A percentile compares a stretch with the other conserved stretches of the same genome.
Evolutionary conservation across 2,888 invertebrate species (phyloP).

Genomic region (Pachliopta kotzebuea): DNA sequence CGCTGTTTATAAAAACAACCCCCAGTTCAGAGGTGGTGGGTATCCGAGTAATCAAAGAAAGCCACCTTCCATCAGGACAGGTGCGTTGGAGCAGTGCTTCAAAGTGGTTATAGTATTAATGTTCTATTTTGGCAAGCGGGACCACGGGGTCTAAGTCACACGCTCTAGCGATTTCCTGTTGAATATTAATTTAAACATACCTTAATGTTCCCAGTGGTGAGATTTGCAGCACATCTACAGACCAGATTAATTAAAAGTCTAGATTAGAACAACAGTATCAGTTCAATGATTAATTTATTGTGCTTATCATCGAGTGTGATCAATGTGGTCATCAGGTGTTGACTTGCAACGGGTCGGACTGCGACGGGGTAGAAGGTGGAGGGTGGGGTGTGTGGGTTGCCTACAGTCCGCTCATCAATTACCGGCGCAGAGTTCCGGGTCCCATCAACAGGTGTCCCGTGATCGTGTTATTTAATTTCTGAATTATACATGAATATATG

Average conservation of each 20-base stretch:
- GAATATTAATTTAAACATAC: too few species aligned
- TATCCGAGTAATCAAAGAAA: slow-evolving; percentile 15
- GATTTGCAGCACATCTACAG: too few species aligned
- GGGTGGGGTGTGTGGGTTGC: too few species aligned
- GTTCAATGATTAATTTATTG: too few species aligned
- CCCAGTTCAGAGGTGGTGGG: too few species aligned
- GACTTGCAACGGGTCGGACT: slow-evolving; percentile 39
- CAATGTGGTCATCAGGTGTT: not conserved
- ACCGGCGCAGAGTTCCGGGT: slow-evolving; percentile 38
- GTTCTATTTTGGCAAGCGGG: slow-evolving; percentile 77
- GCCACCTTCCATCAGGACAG: slow-evolving; percentile 45
- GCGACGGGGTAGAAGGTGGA: too few species aligned
- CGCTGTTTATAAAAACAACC: too few species aligned
- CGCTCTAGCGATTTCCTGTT: not conserved
- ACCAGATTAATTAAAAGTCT: too few species aligned
- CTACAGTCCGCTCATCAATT: slow-evolving; percentile 65
- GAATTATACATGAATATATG: slow-evolving; percentile 13
- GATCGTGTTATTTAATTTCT: too few species aligned
- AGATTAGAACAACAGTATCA: too few species aligned
- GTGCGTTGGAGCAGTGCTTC: slow-evolving; percentile 53
- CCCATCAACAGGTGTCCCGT: slow-evolving; percentile 62
- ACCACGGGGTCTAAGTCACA: slow-evolving; percentile 42
- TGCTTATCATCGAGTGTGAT: too few species aligned
- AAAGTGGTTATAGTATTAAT: slow-evolving; percentile 70
- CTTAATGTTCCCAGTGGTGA: too few species aligned